Conservation (phyloP, 2,888 invertebrate species). For the Malachius bipustulatus region DNA sequence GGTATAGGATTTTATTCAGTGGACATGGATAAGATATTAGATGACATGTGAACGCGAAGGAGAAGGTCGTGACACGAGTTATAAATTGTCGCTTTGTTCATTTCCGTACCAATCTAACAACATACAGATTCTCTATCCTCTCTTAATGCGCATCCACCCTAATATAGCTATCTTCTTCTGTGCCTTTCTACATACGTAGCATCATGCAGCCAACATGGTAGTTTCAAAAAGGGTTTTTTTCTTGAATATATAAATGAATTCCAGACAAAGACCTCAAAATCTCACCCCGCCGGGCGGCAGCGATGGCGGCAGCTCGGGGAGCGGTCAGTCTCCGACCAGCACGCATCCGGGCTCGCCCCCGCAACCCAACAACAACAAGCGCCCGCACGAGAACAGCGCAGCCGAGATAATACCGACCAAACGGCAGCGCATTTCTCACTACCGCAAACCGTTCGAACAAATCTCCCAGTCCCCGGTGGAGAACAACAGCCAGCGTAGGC, state of each 20-base stretch:
- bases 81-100: no score
- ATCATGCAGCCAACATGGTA: not conserved
- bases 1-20: no score
- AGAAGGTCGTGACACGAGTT: no score
- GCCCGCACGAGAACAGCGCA: constrained; percentile 51
- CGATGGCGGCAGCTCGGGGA: constrained; percentile 63
- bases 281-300: constrained; percentile 80
- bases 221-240: not conserved
- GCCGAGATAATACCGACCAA: constrained; percentile 51
- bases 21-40: no score
- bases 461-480: constrained; percentile 24
- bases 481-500: constrained; percentile 32
- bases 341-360: constrained; percentile 62
- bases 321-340: constrained; percentile 67
- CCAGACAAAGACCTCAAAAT: constrained; percentile 80
- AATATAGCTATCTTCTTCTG: no score
- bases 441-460: constrained; percentile 47
- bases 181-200: not conserved
- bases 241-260: no score
- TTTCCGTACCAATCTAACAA: no score
- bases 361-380: constrained; percentile 40
- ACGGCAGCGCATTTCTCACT: constrained; percentile 80
- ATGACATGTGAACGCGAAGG: no score
- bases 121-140: no score
- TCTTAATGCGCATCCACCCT: no score